Base-by-base conservation (phyloP, 2,113 vertebrate species). In the Poeciliopsis turrubarensis region DNA sequence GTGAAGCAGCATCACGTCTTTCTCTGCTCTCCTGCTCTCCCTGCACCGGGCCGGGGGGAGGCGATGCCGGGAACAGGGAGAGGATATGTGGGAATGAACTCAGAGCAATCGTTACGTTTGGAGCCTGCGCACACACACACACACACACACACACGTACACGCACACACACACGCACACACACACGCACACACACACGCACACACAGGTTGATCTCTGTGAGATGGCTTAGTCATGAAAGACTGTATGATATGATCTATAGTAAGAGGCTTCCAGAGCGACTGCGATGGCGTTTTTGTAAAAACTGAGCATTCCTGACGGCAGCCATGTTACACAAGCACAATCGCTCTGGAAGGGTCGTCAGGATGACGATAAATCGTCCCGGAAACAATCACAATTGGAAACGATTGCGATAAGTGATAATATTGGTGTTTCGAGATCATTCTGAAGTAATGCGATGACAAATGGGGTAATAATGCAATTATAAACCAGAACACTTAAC, bases 1-100 rank as follows among this genome's bases (percentile, higher is more conserved):
- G 83, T 73, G 44, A 82, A 72, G 78, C 69, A 77, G 66, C 81
- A 81, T 69, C 78, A 72, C 51, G 1, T 70, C 66, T 61, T 19
- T 63, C 44, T 8, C 71, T 64, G 39, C 73, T 57, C 31, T 51
- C 69, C 5, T 47, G 41, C 41, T 47, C 15, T 19, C 15, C 29
- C 64, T 77, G 5, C 27, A 10, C 19, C 72, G 41, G 79, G 61
- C 77, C 61, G 37, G 80, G 64, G 60, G 68, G 68, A 74, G 76
- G 27, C 69, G 68, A 62, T 41, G 72, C 29, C 67, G 29, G 29
- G 29, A 71, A 68, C 67, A 82, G 54, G 27, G 70, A 86, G 72
- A 83, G 72, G 66, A 70, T 39, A 78, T 34, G 80, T 87, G 80
- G 73, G 76, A 87, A 87, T 81, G 41, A 79, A 83, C 41, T 80